A percentile compares a stretch with the other conserved stretches of the same genome.
Evolutionary conservation across 2,888 invertebrate species (phyloP).

Genomic region (Ormyrus nitidulus): DNA sequence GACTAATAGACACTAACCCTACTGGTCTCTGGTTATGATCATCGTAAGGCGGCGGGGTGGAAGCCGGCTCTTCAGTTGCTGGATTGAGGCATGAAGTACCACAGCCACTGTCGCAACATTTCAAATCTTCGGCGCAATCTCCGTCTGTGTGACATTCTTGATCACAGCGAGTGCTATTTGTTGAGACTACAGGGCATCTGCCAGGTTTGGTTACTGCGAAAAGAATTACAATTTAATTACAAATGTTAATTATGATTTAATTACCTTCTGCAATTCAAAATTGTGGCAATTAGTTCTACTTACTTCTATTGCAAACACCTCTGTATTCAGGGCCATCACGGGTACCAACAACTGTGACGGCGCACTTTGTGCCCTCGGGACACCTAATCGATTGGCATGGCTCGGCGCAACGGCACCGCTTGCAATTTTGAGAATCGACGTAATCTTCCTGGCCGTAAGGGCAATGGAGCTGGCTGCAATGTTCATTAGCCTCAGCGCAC

Average conservation of each 20-base stretch:
- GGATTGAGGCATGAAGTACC: slow-evolving; percentile 83
- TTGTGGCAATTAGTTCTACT: slow-evolving; percentile 73
- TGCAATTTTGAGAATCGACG: slow-evolving; percentile 81
- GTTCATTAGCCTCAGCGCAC: slow-evolving; percentile 79
- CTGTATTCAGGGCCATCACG: slow-evolving; percentile 76
- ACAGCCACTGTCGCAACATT: slow-evolving; percentile 90
- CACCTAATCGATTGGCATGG: slow-evolving; percentile 83
- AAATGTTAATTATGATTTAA: neutral
- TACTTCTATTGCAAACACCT: slow-evolving; percentile 82
- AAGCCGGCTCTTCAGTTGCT: slow-evolving; percentile 68
- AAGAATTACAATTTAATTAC: neutral
- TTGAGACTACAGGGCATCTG: slow-evolving; percentile 78
- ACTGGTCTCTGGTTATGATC: slow-evolving; percentile 74
- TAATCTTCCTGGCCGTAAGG: slow-evolving; percentile 83
- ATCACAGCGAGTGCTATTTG: slow-evolving; percentile 78
- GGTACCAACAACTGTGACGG: slow-evolving; percentile 76
- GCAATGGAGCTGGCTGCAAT: slow-evolving; percentile 82
- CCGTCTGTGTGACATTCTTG: slow-evolving; percentile 87
- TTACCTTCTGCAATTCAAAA: no score
- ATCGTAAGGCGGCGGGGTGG: slow-evolving; percentile 65
- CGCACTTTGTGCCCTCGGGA: slow-evolving; percentile 82
- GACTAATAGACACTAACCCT: slow-evolving; percentile 2
- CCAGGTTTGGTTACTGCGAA: slow-evolving; percentile 83
- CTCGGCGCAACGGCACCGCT: slow-evolving; percentile 84
- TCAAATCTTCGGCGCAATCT: slow-evolving; percentile 86